Base-by-base conservation (phyloP, 64 coral and sea anemone genomes). In the Porites lutea region DNA sequence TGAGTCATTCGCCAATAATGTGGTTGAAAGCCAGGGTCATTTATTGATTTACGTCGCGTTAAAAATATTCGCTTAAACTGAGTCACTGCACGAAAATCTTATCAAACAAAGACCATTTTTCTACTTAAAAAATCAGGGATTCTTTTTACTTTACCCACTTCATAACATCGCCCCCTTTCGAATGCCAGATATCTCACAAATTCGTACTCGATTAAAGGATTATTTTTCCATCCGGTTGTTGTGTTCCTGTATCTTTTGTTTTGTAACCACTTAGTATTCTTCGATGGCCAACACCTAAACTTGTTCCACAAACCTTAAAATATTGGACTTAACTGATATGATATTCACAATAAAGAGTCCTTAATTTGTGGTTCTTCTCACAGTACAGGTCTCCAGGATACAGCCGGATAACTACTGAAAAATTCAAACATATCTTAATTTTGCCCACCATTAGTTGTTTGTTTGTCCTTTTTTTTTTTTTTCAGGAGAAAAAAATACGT, bases 1-100 rank as follows among this genome's bases (percentile, higher is more conserved):
- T 84, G 81, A 69, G 45, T 84, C 81, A 84, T 84, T 84, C 14
- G 19, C 16, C 3, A 66, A 48, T 0, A 84, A 84, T 84, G 81
- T 52, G 48, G 59, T 52, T 49, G n/a, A 68, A 66, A 44, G 3
- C 43, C 44, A 65, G 8, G 20, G 50, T 50, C 15, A 51, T 81
- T 50, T 52, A 13, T 16, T 76, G 66, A 70, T 21, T 3, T 51
- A 71, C 21, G 68, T 71, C 68, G 21, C 43, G 21, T 27, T 10
- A 71, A 23, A 71, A 81, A 81, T 62, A 81, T 81, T 48, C 18
- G 18, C 12, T 6, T 21, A 6, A 27, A 22, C 12, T 45, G 16
- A 15, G 15, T 13, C 57, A 45, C 3, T 48, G 77, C 59, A 81
- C 44, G 27, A 15, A 50, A 13, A 74, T 48, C 9, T 57, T 13